A percentile compares a stretch with the other conserved stretches of the same genome.
These are phyloP conservation scores for Aegotheles bennettii DNA, from an alignment of 2,113 vertebrate genomes.

Conservation along the genomic window DNA sequence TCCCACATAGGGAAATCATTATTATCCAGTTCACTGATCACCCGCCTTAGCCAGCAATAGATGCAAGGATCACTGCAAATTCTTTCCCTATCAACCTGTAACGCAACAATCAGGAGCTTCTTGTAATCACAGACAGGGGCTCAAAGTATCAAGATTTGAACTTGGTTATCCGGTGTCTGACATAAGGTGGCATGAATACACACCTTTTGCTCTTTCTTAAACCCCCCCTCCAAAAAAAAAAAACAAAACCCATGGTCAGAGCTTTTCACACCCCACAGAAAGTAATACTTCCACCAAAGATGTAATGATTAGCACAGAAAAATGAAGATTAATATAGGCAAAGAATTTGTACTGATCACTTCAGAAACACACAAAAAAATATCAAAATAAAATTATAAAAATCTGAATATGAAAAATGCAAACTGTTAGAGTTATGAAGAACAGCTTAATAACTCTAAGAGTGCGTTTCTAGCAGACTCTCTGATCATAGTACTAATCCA, in stretches of 20 bases:
- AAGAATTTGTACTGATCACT: neutral
- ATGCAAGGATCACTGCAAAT: neutral
- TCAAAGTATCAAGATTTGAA: neutral
- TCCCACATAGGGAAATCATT: neutral
- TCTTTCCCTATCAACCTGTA: neutral
- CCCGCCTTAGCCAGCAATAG: accelerated
- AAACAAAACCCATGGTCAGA: neutral
- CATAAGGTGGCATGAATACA: neutral
- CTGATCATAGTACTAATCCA: neutral
- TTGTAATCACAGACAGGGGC: neutral
- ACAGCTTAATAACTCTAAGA: neutral
- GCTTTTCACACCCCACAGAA: neutral
- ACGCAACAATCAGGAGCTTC: neutral
- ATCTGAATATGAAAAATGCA: neutral
- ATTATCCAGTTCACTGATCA: neutral
- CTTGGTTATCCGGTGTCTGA: neutral
- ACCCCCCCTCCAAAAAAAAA: neutral
- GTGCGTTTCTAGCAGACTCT: neutral
- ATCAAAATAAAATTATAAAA: neutral
- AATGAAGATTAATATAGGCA: neutral
- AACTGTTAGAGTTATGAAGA: neutral
- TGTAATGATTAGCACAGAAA: neutral
- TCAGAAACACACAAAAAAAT: neutral
- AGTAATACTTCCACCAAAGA: neutral
- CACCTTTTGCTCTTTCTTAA: neutral